These are phyloP conservation scores for Marmota monax DNA, from an alignment of 2,113 vertebrate species.

Conservation along the genomic window DNA sequence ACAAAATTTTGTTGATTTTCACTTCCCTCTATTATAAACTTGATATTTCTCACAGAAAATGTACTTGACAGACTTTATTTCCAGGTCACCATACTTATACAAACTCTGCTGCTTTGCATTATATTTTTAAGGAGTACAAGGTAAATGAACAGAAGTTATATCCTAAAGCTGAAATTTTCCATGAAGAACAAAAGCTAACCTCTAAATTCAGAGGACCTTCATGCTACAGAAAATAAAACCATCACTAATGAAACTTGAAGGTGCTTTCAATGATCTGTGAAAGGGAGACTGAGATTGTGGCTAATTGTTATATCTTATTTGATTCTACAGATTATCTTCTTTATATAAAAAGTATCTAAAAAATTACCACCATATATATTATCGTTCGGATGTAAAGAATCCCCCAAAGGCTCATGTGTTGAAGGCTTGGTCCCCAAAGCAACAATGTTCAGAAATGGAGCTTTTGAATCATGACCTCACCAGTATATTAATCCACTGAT, in stretches of 20 bases:
- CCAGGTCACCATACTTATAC: constrained; percentile 41
- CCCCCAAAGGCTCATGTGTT: background rate
- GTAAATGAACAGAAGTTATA: constrained; percentile 29
- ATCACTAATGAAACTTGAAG: background rate
- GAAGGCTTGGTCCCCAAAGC: background rate
- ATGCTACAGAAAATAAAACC: background rate
- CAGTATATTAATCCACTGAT: background rate
- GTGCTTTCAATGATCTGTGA: background rate
- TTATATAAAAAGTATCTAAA: background rate
- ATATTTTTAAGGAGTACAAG: constrained; percentile 67
- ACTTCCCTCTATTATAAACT: constrained; percentile 25
- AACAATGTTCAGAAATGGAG: background rate
- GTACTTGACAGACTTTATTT: constrained; percentile 68
- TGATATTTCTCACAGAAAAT: constrained; percentile 69
- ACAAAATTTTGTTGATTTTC: constrained; percentile 59
- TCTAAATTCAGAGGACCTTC: background rate
- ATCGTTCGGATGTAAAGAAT: background rate
- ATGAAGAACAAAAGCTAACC: background rate
- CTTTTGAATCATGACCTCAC: background rate
- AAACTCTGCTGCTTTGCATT: constrained; percentile 48
- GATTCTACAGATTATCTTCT: background rate
- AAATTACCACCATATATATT: background rate
- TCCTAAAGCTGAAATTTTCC: constrained; percentile 43
- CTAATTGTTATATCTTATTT: background rate
- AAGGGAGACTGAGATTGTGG: background rate